Conservation (phyloP, 2,113 vertebrate genomes). For the Urocolius indicus region DNA sequence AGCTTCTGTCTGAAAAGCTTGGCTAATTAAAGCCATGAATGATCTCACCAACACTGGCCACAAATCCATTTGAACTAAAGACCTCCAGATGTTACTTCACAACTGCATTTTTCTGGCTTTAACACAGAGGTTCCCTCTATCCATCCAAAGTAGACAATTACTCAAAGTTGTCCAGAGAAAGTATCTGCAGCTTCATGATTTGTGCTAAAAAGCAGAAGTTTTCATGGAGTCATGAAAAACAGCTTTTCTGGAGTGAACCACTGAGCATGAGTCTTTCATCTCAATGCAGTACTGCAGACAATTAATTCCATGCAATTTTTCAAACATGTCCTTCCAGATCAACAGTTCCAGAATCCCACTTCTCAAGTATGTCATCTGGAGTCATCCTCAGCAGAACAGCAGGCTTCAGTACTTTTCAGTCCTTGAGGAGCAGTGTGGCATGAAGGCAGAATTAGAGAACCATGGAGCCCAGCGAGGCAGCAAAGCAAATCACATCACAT, state of each 20-base stretch:
- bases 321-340: neutral
- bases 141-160: neutral
- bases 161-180: neutral
- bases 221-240: neutral
- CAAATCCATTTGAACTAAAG: neutral
- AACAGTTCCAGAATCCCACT: neutral
- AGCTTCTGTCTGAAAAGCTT: neutral
- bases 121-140: neutral
- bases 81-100: neutral
- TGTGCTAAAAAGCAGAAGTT: neutral
- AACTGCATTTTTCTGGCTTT: neutral
- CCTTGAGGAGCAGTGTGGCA: neutral
- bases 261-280: neutral
- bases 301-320: neutral
- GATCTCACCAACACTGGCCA: neutral
- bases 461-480: neutral
- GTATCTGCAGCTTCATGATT: neutral
- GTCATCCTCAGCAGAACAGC: neutral
- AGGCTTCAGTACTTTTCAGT: neutral
- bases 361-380: neutral
- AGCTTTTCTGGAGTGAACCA: neutral
- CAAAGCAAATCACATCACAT: neutral
- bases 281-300: neutral
- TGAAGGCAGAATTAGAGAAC: neutral
- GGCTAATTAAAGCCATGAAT: neutral